Percentiles rank a stretch among this genome's conserved stretches.
Evolutionary conservation across 2,113 vertebrate genomes (phyloP).

Genomic region (Galbula dea): DNA sequence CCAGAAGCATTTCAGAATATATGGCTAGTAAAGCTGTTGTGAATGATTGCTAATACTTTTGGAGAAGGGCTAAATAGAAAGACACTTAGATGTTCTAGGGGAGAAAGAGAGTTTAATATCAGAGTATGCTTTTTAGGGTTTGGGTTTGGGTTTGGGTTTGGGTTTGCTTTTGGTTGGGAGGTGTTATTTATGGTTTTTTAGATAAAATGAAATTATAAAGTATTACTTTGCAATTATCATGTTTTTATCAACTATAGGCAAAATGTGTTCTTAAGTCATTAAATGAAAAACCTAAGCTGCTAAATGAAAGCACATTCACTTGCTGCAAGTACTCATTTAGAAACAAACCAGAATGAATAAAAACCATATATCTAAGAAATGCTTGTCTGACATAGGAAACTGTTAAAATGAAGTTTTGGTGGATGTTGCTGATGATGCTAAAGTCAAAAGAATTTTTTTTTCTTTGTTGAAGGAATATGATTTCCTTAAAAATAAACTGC

Average conservation of each 20-base stretch:
- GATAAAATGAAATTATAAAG: not conserved
- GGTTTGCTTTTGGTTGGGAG: no score
- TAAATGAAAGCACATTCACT: not conserved
- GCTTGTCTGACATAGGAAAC: not conserved
- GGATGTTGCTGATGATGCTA: not conserved
- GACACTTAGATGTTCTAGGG: not conserved
- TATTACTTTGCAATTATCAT: not conserved
- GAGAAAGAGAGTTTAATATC: conserved; percentile 20
- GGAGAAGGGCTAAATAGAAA: not conserved
- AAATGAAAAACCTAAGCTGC: not conserved
- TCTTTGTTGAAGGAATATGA: not conserved
- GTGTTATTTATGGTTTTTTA: no score
- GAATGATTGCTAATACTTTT: conserved; percentile 23
- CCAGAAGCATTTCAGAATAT: not conserved
- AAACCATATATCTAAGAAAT: not conserved
- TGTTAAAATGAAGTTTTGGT: not conserved
- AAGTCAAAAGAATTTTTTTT: not conserved
- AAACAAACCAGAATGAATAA: not conserved
- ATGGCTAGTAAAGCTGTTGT: not conserved
- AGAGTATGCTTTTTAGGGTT: not conserved
- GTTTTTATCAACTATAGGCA: not conserved
- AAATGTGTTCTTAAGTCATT: not conserved
- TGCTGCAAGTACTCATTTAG: not conserved
- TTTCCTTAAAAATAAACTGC: not conserved
- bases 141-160: not conserved